phyloP scores from a whole-genome alignment of 2,113 vertebrate genomes.

The Tachysurus vachellii region DNA sequence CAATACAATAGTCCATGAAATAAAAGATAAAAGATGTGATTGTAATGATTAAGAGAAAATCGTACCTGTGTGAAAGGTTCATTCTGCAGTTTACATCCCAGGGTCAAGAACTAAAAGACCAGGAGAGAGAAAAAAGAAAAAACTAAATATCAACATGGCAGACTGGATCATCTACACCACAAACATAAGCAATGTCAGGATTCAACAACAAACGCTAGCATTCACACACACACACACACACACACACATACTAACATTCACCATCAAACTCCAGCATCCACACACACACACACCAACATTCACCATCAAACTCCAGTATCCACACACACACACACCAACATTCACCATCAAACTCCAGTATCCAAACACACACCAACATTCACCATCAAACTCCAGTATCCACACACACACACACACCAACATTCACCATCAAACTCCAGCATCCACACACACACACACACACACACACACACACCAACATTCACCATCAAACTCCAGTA shows the following conservation, averaged over 20 bases:
- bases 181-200: neutral
- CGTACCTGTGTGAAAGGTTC: slow-evolving; percentile 85
- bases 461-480: too few relatives aligned
- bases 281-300: neutral
- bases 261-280: too few relatives aligned
- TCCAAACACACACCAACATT: neutral
- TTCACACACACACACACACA: neutral
- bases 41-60: neutral
- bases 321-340: neutral
- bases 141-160: neutral
- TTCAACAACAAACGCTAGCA: neutral
- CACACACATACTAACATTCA: neutral
- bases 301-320: neutral
- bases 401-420: neutral
- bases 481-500: too few relatives aligned
- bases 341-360: neutral
- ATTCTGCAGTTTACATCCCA: slow-evolving; percentile 87
- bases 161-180: neutral
- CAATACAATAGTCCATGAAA: neutral
- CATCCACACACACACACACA: too few relatives aligned
- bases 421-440: too few relatives aligned
- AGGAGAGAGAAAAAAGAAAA: neutral
- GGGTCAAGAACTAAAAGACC: slow-evolving; percentile 83
- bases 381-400: neutral
- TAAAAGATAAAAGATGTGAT: neutral